Percentiles rank a stretch among this genome's conserved stretches.
Evolutionary conservation across 2,113 vertebrate species (phyloP).

Genomic region (Solea solea): DNA sequence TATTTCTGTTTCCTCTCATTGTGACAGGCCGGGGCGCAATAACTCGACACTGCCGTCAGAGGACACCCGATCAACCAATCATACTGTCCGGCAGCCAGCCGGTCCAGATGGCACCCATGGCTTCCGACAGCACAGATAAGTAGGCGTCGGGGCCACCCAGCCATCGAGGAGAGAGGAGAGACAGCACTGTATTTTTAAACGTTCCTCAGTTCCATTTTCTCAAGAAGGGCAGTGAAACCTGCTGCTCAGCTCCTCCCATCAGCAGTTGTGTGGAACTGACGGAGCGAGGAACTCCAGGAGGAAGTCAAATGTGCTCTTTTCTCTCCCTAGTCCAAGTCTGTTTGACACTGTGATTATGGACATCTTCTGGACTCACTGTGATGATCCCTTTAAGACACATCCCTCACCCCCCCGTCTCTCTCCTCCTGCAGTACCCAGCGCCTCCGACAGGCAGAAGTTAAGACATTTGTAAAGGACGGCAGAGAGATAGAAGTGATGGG

Average conservation of each 20-base stretch:
- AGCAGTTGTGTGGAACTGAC: conserved; percentile 28
- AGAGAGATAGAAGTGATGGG: conserved; percentile 30
- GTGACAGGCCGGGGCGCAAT: conserved; percentile 86
- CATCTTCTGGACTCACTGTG: conserved; percentile 89
- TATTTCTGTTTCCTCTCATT: conserved; percentile 10
- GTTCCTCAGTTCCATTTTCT: conserved; percentile 52
- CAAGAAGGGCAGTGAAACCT: neutral
- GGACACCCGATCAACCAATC: conserved; percentile 88
- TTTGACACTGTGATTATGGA: conserved; percentile 84
- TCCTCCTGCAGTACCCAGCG: conserved; percentile 76
- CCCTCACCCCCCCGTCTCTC: conserved; percentile 50
- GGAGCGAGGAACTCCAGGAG: conserved; percentile 35
- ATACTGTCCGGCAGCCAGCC: conserved; percentile 90
- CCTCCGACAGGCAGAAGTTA: conserved; percentile 48
- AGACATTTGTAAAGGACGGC: conserved; percentile 50
- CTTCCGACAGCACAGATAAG: conserved; percentile 96
- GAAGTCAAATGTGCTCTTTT: conserved; percentile 45
- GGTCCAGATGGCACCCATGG: conserved; percentile 94
- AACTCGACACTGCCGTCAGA: conserved; percentile 85
- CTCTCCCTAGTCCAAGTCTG: conserved; percentile 39
- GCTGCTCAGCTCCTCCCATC: conserved; percentile 31
- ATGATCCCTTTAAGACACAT: conserved; percentile 77
- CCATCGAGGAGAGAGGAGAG: conserved; percentile 45
- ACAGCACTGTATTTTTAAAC: conserved; percentile 40
- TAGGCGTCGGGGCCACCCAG: conserved; percentile 52